Percentiles rank a stretch among this genome's conserved stretches.
phyloP scores from a whole-genome alignment of 2,113 vertebrate species.

The Peromyscus polionotus region DNA sequence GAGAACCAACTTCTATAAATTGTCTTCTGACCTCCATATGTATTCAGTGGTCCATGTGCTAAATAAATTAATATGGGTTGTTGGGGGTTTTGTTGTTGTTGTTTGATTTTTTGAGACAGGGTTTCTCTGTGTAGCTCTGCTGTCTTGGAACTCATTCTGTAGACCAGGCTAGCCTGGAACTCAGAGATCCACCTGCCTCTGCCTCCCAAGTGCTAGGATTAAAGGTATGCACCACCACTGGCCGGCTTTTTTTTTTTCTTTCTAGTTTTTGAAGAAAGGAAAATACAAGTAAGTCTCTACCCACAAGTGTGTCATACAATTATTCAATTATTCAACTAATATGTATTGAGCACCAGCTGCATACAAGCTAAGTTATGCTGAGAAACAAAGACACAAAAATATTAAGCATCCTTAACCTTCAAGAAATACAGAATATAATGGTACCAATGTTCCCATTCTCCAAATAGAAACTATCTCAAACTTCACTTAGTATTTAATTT shows the following conservation, averaged over 20 bases:
- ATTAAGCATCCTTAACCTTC: not conserved
- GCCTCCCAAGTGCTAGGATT: too few species aligned
- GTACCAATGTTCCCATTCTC: not conserved
- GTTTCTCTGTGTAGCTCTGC: too few species aligned
- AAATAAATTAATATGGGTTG: not conserved
- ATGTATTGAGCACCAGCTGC: not conserved
- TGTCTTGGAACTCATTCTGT: too few species aligned
- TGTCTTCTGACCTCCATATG: not conserved
- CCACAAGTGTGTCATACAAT: not conserved
- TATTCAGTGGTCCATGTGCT: not conserved
- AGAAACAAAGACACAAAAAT: not conserved
- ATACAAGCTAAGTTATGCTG: not conserved
- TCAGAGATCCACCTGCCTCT: too few species aligned
- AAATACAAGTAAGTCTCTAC: not conserved
- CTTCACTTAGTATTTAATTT: not conserved
- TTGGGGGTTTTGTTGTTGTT: not conserved
- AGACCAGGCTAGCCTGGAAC: too few species aligned
- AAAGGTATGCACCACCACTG: too few species aligned
- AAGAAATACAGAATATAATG: not conserved
- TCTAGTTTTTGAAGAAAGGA: constrained; percentile 26
- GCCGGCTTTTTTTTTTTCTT: too few species aligned
- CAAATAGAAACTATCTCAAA: constrained; percentile 33
- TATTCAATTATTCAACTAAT: constrained; percentile 13
- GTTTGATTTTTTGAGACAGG: not conserved
- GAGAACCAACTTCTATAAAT: not conserved